Evolutionary conservation across 2,113 vertebrate genomes (phyloP).

Genomic region (Hyperoodon ampullatus): DNA sequence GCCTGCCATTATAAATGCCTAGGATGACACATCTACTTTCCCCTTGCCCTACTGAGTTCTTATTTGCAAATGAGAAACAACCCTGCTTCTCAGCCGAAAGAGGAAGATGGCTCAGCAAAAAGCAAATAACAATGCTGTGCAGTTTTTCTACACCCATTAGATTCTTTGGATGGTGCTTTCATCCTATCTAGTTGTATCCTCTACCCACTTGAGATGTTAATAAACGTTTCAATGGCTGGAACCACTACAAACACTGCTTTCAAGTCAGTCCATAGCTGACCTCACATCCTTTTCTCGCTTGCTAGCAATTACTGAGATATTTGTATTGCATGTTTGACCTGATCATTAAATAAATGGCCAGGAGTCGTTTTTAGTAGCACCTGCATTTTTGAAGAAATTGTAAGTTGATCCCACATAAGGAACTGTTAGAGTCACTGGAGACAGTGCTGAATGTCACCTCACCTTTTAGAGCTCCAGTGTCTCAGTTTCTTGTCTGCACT

Average conservation of each 20-base stretch:
- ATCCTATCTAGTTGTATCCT: background rate
- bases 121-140: background rate
- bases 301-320: background rate
- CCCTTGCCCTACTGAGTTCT: background rate
- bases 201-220: background rate
- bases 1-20: background rate
- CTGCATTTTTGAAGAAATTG: background rate
- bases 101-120: constrained; percentile 29
- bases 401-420: background rate
- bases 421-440: background rate
- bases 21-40: background rate
- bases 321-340: background rate
- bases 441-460: background rate
- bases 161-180: background rate
- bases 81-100: background rate
- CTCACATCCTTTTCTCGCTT: background rate
- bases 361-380: background rate
- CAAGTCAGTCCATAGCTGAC: background rate
- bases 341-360: background rate
- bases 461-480: background rate
- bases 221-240: background rate
- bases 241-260: background rate
- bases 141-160: background rate
- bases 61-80: background rate
- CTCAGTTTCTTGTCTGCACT: background rate